These are phyloP conservation scores for Monoplex corrugatus DNA, from an alignment of 2,888 invertebrate species.

Conservation along the genomic window DNA sequence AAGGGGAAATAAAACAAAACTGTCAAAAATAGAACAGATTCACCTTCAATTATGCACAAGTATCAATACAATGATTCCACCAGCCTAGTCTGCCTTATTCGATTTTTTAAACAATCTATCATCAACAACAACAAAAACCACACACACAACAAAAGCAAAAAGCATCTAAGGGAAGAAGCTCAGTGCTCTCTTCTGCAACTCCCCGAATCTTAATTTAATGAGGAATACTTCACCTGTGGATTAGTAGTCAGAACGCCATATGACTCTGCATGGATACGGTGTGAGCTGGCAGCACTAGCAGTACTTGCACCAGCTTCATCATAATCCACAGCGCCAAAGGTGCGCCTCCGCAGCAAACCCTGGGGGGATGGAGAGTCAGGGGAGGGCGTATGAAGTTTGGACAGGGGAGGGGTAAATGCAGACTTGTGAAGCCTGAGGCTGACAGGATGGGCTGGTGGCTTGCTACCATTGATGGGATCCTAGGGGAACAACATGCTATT, in stretches of 20 bases:
- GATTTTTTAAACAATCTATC: no score
- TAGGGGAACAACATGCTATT: neutral
- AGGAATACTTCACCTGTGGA: constrained; percentile 53
- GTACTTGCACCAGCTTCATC: constrained; percentile 43
- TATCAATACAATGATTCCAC: no score
- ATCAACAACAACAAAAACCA: no score
- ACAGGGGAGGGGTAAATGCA: constrained; percentile 71
- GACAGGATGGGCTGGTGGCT: constrained; percentile 14
- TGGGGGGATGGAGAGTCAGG: constrained; percentile 58
- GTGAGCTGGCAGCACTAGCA: constrained; percentile 58
- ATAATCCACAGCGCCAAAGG: constrained; percentile 52
- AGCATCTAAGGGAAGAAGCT: no score
- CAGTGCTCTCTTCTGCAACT: no score
- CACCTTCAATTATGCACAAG: no score
- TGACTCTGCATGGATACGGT: constrained; percentile 39
- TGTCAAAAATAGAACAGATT: no score
- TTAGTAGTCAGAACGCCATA: constrained; percentile 40
- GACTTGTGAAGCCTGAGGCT: constrained; percentile 58
- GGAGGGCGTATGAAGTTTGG: constrained; percentile 63
- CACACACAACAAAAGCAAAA: no score
- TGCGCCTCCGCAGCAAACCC: constrained; percentile 58
- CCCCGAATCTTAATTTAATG: no score
- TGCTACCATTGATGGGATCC: neutral
- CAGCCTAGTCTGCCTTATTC: no score
- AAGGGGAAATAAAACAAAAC: no score